These are phyloP conservation scores for Idaea biselata DNA, from an alignment of 2,888 invertebrate genomes.

Conservation along the genomic window DNA sequence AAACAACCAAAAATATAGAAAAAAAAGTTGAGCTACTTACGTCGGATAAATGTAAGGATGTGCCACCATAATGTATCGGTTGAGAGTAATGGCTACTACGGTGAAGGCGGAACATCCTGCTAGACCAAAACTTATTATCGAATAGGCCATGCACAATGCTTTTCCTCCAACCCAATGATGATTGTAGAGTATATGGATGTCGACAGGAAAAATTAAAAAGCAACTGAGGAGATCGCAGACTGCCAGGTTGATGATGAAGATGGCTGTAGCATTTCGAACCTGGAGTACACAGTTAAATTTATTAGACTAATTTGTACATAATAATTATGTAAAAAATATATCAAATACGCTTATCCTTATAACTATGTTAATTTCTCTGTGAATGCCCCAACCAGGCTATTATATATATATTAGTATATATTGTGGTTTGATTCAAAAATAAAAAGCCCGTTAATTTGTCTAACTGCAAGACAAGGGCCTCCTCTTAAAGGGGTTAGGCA, in stretches of 20 bases:
- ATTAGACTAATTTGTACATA: neutral
- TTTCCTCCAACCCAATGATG: slow-evolving; percentile 18
- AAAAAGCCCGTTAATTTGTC: too few relatives aligned
- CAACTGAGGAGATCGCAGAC: slow-evolving; percentile 20
- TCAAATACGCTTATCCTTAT: neutral
- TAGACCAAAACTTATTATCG: slow-evolving; percentile 13
- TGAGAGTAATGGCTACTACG: slow-evolving; percentile 21
- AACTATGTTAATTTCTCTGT: too few relatives aligned
- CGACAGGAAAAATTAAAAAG: slow-evolving; percentile 15
- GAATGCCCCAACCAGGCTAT: too few relatives aligned
- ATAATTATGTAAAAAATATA: too few relatives aligned
- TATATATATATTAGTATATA: too few relatives aligned
- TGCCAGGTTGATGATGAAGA: slow-evolving; percentile 24
- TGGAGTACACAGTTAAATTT: slow-evolving; percentile 10
- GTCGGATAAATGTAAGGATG: slow-evolving; percentile 20
- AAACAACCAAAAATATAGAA: neutral
- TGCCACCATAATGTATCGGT: slow-evolving; percentile 23
- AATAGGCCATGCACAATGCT: slow-evolving; percentile 15
- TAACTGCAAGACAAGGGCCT: too few relatives aligned
- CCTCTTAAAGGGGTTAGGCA: too few relatives aligned
- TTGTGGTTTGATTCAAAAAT: too few relatives aligned
- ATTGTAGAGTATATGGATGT: slow-evolving; percentile 10
- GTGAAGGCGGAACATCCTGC: slow-evolving; percentile 12
- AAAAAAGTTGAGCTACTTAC: slow-evolving; percentile 13
- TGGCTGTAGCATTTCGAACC: slow-evolving; percentile 25